phyloP scores from a whole-genome alignment of 2,797 vertebrate genomes.

The Helarctos malayanus region DNA sequence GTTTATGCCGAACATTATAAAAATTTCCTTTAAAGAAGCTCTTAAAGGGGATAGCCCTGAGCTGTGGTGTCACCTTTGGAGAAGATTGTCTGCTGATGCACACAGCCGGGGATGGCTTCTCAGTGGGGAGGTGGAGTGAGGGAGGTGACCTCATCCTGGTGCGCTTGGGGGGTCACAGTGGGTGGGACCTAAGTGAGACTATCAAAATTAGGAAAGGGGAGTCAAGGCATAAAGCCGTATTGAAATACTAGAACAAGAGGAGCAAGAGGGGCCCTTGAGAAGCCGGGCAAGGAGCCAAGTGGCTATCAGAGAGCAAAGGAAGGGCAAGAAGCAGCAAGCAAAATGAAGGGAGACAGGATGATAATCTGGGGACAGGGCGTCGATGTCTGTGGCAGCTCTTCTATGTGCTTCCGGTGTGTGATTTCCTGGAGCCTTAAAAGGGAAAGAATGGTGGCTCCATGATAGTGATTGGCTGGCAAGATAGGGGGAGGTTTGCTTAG shows the following conservation, averaged over 20 bases:
- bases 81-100: not conserved
- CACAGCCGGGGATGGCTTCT: not conserved
- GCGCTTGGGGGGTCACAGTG: not conserved
- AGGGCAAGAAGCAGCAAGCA: not conserved
- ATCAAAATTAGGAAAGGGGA: not conserved
- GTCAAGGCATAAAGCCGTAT: not conserved
- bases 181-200: not conserved
- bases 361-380: not conserved
- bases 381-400: not conserved
- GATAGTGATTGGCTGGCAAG: not conserved
- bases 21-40: not conserved
- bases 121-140: not conserved
- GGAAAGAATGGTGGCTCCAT: not conserved
- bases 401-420: accelerated
- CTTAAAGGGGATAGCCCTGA: not conserved
- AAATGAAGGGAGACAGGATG: not conserved
- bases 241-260: not conserved
- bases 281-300: not conserved
- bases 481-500: not conserved
- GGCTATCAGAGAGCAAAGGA: not conserved
- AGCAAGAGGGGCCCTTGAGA: not conserved
- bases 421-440: not conserved
- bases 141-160: not conserved
- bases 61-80: not conserved
- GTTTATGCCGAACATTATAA: not conserved